Evolutionary conservation across 2,113 vertebrate genomes (phyloP), one percentile per base, ranked within the genome.

Genomic region (Cephalopholis sonnerati): DNA sequence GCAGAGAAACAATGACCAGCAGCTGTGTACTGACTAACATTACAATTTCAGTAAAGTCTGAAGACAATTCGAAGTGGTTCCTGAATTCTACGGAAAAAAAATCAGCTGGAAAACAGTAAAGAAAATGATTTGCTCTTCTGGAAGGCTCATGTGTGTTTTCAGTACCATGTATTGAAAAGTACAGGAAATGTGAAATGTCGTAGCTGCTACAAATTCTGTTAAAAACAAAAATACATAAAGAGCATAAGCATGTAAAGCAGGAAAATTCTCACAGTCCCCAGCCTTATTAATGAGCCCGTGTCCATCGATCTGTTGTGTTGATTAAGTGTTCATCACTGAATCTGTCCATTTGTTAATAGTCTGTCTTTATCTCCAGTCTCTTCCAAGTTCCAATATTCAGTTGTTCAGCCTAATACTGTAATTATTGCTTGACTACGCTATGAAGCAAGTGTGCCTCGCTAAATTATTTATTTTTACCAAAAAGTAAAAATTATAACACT

Each of bases 361-460:
- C 18, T 55, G 68, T 50, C 57, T 64, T 55, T 57, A 53, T 70
- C 46, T 74, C 2, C 74, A 36, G 50, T 62, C 55, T 85, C 29
- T 17, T 73, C 24, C 59, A 50, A 7, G 73, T 78, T 69, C 59
- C 32, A 27, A 77, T 77, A 53, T 67, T 79, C 55, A 50, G n/a
- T 74, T 70, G 18, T 82, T 85, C 63, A 80, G 77, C 81, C 89
- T 83, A 90, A 77, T 22, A 77, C 82, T 32, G 71, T 86, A 86
- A 83, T 94, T 94, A 94, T 94, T 94, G 93, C 93, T 94, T 79
- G 74, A 90, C 91, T 94, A 94, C 92, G 93, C 93, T 93, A 93
- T 92, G 91, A 93, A 93, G 92, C 88, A 83, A 77, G 32, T 87
- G 41, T 50, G 91, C 88, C 89, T 89, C 85, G 61, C 83, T 90